A percentile compares a stretch with the other conserved stretches of the same genome.
These are phyloP conservation scores for Protaetia brevitarsis DNA, from an alignment of 1,140 invertebrate species.

Conservation along the genomic window DNA sequence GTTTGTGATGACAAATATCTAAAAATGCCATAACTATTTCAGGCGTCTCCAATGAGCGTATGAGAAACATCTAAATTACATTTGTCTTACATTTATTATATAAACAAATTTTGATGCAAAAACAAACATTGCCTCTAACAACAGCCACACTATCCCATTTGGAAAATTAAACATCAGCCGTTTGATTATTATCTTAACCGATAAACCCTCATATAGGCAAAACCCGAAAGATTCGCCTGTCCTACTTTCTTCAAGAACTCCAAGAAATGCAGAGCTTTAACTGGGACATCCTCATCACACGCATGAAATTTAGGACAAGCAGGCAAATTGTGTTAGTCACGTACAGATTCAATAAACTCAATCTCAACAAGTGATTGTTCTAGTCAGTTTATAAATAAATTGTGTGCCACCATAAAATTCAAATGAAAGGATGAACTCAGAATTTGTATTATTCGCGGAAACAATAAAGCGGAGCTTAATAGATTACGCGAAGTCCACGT, in stretches of 20 bases:
- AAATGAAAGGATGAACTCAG: slow-evolving; percentile 3
- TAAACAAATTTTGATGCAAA: not conserved
- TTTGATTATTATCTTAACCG: not conserved
- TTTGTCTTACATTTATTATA: not conserved
- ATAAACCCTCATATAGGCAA: not conserved
- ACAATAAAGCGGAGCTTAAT: not conserved
- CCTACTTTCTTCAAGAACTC: no score
- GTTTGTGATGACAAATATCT: no score
- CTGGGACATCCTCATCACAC: no score
- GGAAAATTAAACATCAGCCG: not conserved
- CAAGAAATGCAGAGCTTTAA: no score
- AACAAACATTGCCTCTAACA: not conserved
- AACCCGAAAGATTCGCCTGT: not conserved
- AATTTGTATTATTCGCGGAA: not conserved
- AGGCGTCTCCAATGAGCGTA: no score
- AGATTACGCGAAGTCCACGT: not conserved
- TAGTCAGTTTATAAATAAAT: slow-evolving; percentile 6
- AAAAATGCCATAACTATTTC: no score
- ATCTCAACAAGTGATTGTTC: not conserved
- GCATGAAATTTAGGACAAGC: no score
- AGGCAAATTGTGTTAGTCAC: no score
- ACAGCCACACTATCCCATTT: not conserved
- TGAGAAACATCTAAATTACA: no score
- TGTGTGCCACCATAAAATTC: not conserved
- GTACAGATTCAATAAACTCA: no score